Evolutionary conservation across 2,113 vertebrate genomes (phyloP).

Genomic region (Grammomys surdaster): DNA sequence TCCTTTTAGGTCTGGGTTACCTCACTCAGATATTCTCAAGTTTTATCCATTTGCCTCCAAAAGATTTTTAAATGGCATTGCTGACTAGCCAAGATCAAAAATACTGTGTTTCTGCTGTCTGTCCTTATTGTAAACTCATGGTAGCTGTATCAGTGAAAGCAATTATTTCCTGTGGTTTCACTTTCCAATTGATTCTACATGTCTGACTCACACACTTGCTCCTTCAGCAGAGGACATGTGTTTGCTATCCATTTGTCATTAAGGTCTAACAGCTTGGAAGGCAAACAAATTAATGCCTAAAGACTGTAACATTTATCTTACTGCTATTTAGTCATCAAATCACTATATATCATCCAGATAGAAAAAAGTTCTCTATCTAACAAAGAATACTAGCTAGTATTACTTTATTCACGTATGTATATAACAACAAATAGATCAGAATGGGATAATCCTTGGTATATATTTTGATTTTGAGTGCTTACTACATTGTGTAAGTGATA

Average conservation of each 20-base stretch:
- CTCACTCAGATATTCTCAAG: too few relatives aligned
- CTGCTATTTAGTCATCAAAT: slow-evolving; percentile 19
- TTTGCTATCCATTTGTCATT: not conserved
- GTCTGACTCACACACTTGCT: not conserved
- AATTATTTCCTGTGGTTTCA: not conserved
- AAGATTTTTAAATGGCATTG: slow-evolving; percentile 11
- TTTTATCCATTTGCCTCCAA: too few relatives aligned
- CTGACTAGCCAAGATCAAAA: not conserved
- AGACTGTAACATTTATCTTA: slow-evolving; percentile 7
- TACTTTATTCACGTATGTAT: not conserved
- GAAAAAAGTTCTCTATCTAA: not conserved
- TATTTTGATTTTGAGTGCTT: not conserved
- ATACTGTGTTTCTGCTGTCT: not conserved
- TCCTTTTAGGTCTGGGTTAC: too few relatives aligned
- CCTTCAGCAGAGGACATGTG: not conserved
- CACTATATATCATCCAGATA: slow-evolving; percentile 3
- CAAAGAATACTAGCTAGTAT: not conserved
- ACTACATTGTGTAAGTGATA: not conserved
- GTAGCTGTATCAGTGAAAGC: not conserved
- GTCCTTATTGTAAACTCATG: slow-evolving; percentile 22
- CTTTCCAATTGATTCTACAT: not conserved
- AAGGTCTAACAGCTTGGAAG: slow-evolving; percentile 39
- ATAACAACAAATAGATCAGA: not conserved
- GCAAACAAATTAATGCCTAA: slow-evolving; percentile 32
- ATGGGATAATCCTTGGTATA: not conserved